Base-by-base conservation (phyloP, 1,140 invertebrate species). In the Pentalonia nigronervosa region DNA sequence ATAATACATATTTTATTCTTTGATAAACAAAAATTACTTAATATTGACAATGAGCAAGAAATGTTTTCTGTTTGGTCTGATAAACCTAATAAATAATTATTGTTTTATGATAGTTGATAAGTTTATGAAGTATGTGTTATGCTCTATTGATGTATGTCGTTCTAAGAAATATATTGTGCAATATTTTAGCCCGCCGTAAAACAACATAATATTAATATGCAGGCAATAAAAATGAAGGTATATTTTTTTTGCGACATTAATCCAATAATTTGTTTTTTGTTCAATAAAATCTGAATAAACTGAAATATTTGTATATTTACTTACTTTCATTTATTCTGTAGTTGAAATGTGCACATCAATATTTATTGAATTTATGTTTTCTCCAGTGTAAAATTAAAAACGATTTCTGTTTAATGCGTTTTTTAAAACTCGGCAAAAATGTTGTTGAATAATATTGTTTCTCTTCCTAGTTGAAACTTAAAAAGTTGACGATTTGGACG, bases 71-170 rank as follows among this genome's bases (percentile, higher is more conserved):
- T 76, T 76, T 76, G 14, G 60, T 30, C 11, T 76, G 60, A 76
- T 76, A 76, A 67, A 67, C 60, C 60, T 67, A 67, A 67, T 67
- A 67, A 76, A 76, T 76, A 76, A 76, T 76, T 76, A 76, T 76
- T 76, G 60, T 76, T 76, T n/a, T 76, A 76, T 76, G 14, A 76
- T 76, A 76, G n/a, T n/a, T 76, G 60, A 76, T 76, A 76, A 76
- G n/a, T n/a, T 76, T 76, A 76, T 67, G 60, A 76, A 76, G 60
- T 76, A 76, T 76, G 60, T n/a, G 30, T 17, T 53, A 21, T 76
- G 4, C 11, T 76, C 60, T n/a, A 76, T 76, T 76, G 14, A 76
- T n/a, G 17, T 76, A 17, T 20, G 60, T n/a, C n/a, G n/a, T 76
- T 76, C 30, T 76, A 76, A 76, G 60, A 76, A 67, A n/a, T n/a